These are phyloP conservation scores for Xestia sexstrigata DNA, from an alignment of 2,888 invertebrate species.

Conservation along the genomic window DNA sequence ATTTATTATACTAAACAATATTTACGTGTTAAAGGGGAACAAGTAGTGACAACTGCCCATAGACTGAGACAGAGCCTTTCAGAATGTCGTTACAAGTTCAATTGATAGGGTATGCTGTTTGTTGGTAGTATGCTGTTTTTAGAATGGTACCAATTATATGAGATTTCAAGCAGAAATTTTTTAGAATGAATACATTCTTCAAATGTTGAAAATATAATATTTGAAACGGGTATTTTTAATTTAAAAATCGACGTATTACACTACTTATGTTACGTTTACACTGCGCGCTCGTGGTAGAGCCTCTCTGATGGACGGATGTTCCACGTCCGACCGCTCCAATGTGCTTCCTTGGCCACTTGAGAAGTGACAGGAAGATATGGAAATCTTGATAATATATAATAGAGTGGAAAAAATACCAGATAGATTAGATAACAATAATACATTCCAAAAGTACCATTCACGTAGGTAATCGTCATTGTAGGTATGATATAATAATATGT, in stretches of 20 bases:
- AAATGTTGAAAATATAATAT: too few relatives aligned
- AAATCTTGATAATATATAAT: conserved; percentile 4
- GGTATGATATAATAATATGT: not conserved
- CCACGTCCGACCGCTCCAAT: not conserved
- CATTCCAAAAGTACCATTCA: conserved; percentile 4
- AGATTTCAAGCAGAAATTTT: not conserved
- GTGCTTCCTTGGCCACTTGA: not conserved
- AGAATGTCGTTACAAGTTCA: not conserved
- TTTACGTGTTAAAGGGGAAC: not conserved
- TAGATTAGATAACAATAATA: conserved; percentile 14
- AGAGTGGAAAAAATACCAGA: conserved; percentile 5
- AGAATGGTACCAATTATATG: not conserved
- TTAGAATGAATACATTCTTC: too few relatives aligned
- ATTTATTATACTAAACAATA: not conserved
- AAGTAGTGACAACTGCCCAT: not conserved
- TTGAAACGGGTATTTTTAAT: too few relatives aligned
- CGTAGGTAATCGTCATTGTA: not conserved
- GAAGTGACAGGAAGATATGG: conserved; percentile 4
- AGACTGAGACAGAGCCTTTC: not conserved
- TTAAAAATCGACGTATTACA: too few relatives aligned
- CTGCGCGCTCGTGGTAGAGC: too few relatives aligned
- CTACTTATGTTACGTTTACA: too few relatives aligned
- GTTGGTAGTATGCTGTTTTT: not conserved
- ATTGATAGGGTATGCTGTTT: not conserved
- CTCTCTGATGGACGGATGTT: not conserved